These are phyloP conservation scores for Xerus inauris DNA, from an alignment of 2,113 vertebrate species.

Conservation along the genomic window DNA sequence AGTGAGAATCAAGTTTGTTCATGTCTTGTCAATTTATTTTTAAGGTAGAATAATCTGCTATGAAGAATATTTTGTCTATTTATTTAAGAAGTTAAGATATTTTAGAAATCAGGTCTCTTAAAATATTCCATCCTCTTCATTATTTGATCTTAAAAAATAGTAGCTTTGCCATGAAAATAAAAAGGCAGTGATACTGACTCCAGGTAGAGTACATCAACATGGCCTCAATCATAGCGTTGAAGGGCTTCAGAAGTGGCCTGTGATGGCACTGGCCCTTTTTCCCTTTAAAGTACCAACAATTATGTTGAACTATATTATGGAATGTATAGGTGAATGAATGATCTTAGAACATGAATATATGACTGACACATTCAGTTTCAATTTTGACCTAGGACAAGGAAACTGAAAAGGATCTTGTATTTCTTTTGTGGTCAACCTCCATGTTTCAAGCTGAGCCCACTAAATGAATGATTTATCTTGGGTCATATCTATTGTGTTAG, in stretches of 20 bases:
- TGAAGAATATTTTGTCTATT: background rate
- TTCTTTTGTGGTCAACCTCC: background rate
- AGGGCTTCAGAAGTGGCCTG: background rate
- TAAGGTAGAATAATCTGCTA: background rate
- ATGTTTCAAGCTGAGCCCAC: conserved; percentile 35
- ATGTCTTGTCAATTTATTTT: background rate
- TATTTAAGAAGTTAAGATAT: conserved; percentile 5
- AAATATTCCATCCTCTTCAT: background rate
- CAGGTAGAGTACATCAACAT: background rate
- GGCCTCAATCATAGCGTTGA: background rate
- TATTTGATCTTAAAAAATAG: background rate
- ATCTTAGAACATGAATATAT: conserved; percentile 28
- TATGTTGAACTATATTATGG: background rate
- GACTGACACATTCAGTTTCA: conserved; percentile 49
- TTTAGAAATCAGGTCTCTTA: background rate
- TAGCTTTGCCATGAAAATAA: background rate
- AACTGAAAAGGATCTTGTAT: background rate
- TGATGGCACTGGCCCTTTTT: background rate
- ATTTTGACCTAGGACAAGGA: conserved; percentile 56
- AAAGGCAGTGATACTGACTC: background rate
- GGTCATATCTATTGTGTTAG: conserved; percentile 14
- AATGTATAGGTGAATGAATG: conserved; percentile 25
- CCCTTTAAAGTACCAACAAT: conserved; percentile 19
- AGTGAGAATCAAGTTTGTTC: background rate
- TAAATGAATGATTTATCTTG: conserved; percentile 49